Evolutionary conservation across 92 coral and sea anemone species (phyloP).

Genomic region (Bergia puertoricense): DNA sequence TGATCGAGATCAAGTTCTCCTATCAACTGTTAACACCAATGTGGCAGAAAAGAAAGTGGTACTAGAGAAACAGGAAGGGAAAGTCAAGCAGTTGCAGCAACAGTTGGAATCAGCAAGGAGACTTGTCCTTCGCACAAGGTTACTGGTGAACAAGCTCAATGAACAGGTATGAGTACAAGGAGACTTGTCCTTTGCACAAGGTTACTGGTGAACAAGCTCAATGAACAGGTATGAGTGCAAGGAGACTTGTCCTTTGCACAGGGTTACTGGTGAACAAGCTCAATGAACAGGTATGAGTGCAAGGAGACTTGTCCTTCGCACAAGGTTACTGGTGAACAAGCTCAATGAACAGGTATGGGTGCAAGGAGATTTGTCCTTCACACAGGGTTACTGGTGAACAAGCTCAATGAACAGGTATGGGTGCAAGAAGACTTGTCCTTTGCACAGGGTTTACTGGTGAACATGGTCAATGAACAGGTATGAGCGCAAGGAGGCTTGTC

Average conservation of each 20-base stretch:
- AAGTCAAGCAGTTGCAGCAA: constrained; percentile 67
- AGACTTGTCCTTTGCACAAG: constrained; percentile 65
- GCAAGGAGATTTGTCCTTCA: too few species aligned
- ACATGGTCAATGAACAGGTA: constrained; percentile 72
- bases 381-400: too few species aligned
- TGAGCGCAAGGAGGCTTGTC: too few species aligned
- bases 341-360: too few species aligned
- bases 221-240: constrained; percentile 58
- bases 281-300: too few species aligned
- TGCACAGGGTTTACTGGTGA: constrained; percentile 37
- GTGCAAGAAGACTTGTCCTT: too few species aligned
- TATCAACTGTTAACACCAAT: constrained; percentile 59
- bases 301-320: too few species aligned
- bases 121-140: constrained; percentile 63
- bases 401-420: too few species aligned
- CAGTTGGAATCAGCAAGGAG: constrained; percentile 82
- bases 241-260: too few species aligned
- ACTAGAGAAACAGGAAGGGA: constrained; percentile 73
- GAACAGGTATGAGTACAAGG: constrained; percentile 56
- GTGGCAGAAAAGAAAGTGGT: constrained; percentile 61
- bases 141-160: constrained; percentile 65
- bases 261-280: too few species aligned
- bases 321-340: too few species aligned
- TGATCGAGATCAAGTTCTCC: constrained; percentile 62
- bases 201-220: constrained; percentile 63